Evolutionary conservation across 1,140 invertebrate species (phyloP).

Genomic region (Trichonephila inaurata): DNA sequence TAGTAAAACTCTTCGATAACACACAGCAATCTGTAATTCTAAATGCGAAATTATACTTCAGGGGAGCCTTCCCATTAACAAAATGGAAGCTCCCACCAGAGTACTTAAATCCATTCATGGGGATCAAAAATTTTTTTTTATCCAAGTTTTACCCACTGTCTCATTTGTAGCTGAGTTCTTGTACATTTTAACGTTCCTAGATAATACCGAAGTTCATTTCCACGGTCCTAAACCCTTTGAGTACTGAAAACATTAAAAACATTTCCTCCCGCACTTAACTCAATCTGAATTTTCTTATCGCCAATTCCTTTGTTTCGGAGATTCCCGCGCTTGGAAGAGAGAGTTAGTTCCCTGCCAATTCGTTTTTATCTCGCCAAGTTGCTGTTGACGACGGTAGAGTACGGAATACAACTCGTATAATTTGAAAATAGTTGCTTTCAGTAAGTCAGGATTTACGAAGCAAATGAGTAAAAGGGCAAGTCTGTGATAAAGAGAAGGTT

Average conservation of each 20-base stretch:
- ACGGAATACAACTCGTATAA: background rate
- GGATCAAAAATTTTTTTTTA: background rate
- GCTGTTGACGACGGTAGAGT: background rate
- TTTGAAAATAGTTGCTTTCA: conserved; percentile 23
- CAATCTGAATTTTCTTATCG: conserved; percentile 14
- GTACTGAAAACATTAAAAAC: conserved; percentile 13
- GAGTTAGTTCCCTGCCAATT: background rate
- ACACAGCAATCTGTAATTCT: conserved; percentile 38
- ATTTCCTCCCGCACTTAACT: conserved; percentile 21
- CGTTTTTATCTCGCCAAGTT: conserved; percentile 13
- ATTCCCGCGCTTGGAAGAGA: background rate
- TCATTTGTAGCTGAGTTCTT: conserved; percentile 33
- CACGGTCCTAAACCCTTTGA: conserved; percentile 37
- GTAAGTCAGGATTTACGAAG: background rate
- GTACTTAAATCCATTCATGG: conserved; percentile 21
- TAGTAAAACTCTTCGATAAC: background rate
- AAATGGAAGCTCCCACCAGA: background rate
- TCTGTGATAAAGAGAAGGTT: background rate
- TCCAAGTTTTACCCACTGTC: background rate
- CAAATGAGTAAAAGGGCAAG: background rate
- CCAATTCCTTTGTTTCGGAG: conserved; percentile 13
- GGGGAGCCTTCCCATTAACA: background rate
- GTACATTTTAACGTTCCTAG: background rate
- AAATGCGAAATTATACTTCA: conserved; percentile 55
- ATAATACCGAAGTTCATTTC: background rate